These are phyloP conservation scores for Hydrotaea cyrtoneurina DNA, from an alignment of 2,888 invertebrate species.

Conservation along the genomic window DNA sequence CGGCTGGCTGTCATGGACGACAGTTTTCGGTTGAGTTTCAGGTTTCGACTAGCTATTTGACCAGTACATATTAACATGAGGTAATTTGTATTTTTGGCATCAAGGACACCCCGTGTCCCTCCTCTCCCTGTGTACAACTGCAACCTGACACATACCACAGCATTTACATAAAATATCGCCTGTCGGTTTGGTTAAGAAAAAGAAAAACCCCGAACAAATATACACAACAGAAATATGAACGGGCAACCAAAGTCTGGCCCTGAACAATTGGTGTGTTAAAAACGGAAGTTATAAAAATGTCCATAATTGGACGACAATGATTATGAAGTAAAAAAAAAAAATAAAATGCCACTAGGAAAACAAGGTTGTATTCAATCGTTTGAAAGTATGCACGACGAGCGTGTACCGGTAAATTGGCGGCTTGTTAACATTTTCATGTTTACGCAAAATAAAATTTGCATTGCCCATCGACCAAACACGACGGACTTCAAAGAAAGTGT, in stretches of 20 bases:
- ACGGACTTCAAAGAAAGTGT: too few species aligned
- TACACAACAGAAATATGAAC: background rate
- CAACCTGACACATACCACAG: slow-evolving; percentile 1
- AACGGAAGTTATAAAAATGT: slow-evolving; percentile 53
- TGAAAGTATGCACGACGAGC: too few species aligned
- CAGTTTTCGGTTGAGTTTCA: background rate
- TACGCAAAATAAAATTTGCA: slow-evolving; percentile 25
- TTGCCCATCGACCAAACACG: background rate
- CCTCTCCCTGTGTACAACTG: background rate
- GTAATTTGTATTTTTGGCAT: slow-evolving; percentile 57
- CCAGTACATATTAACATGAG: slow-evolving; percentile 54
- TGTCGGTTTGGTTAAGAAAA: background rate
- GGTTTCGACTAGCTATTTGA: slow-evolving; percentile 48
- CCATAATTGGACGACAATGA: slow-evolving; percentile 22
- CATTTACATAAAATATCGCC: background rate
- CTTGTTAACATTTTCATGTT: background rate
- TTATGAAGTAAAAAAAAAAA: slow-evolving; percentile 30
- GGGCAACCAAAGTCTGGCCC: background rate
- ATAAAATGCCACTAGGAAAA: background rate
- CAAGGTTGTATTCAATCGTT: background rate
- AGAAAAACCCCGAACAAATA: background rate
- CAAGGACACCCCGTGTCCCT: slow-evolving; percentile 43
- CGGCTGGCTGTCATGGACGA: background rate
- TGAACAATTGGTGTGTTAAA: slow-evolving; percentile 8
- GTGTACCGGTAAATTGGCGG: too few species aligned